Conservation (phyloP, 2,888 invertebrate genomes). For the Morpho helenor region DNA sequence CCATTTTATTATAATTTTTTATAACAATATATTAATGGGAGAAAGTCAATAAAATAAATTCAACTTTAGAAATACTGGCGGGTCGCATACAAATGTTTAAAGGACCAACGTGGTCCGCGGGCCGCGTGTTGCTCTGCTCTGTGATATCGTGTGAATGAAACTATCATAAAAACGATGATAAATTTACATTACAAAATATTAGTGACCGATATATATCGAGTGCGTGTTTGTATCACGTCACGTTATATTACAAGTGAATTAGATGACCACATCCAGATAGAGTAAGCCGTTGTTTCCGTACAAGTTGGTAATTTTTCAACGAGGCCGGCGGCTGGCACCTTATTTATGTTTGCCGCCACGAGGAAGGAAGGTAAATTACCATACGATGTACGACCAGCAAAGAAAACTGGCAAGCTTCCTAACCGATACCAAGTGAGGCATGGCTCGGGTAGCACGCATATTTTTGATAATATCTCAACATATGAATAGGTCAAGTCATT, state of each 20-base stretch:
- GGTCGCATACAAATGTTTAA: no score
- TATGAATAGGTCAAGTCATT: conserved; percentile 33
- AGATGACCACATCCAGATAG: conserved; percentile 26
- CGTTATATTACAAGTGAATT: conserved; percentile 23
- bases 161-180: no score
- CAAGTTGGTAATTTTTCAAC: conserved; percentile 71
- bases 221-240: conserved; percentile 1
- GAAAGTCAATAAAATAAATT: no score
- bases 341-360: conserved; percentile 62
- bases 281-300: conserved; percentile 45
- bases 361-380: conserved; percentile 74
- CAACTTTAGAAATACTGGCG: no score
- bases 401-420: conserved; percentile 51
- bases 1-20: no score
- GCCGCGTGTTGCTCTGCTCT: no score
- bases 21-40: no score
- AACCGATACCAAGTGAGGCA: conserved; percentile 33
- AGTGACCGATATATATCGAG: no score
- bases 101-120: no score
- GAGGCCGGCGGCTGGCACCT: conserved; percentile 59
- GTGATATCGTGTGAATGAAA: no score
- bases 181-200: no score
- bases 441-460: conserved; percentile 25
- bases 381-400: conserved; percentile 66
- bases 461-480: conserved; percentile 46